phyloP scores from a whole-genome alignment of 2,113 vertebrate species.

The Nannospalax galili region DNA sequence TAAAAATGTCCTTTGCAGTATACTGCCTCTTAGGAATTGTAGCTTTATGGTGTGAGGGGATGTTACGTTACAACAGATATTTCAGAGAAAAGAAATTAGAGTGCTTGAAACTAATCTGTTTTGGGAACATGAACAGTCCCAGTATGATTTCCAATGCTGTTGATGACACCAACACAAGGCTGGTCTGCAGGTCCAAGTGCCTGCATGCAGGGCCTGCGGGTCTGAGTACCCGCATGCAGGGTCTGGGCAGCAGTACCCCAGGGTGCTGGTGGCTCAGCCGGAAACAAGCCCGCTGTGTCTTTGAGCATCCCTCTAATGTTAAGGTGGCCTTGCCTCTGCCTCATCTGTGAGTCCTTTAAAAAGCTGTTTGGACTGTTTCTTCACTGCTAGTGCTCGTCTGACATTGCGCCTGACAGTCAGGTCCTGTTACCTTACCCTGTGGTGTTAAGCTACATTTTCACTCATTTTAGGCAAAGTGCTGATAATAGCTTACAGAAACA shows the following conservation, averaged over 20 bases:
- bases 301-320: neutral
- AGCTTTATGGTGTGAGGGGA: neutral
- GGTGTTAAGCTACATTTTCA: neutral
- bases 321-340: no score
- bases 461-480: conserved; percentile 43
- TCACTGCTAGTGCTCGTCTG: neutral
- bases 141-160: neutral
- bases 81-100: conserved; percentile 18
- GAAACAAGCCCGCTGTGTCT: neutral
- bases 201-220: neutral
- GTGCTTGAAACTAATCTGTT: conserved; percentile 17
- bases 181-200: neutral
- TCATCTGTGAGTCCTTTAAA: neutral
- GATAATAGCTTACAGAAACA: neutral
- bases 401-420: neutral
- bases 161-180: neutral
- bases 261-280: neutral
- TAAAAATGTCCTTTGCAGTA: no score
- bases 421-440: neutral
- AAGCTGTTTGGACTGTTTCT: neutral
- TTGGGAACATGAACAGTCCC: neutral
- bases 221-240: neutral
- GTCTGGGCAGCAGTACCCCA: neutral
- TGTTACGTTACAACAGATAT: neutral
- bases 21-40: neutral